A percentile compares a stretch with the other conserved stretches of the same genome.
Conservation (phyloP, 2,113 vertebrate species). For the Atherinomorus stipes region DNA sequence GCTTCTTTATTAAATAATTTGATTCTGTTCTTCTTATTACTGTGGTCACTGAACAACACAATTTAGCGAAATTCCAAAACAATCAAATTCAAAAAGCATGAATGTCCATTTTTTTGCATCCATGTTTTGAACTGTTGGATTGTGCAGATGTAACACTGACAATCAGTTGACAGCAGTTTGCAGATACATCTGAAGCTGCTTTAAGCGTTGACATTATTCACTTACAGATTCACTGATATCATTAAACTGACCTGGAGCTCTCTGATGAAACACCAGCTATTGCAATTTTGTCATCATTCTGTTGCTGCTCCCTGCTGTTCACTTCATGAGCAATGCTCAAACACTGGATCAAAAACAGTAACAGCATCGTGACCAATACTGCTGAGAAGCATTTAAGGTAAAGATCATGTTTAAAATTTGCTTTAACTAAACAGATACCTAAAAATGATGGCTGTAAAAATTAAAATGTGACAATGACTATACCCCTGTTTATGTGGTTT, state of each 20-base stretch:
- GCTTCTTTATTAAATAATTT: background rate
- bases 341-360: conserved; percentile 3
- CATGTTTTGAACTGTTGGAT: background rate
- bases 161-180: conserved; percentile 5
- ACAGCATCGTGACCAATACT: background rate
- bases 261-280: conserved; percentile 13
- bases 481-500: too few relatives aligned
- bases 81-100: conserved; percentile 2
- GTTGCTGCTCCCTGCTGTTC: conserved; percentile 55
- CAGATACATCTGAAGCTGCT: background rate
- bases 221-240: conserved; percentile 9
- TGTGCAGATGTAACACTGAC: background rate
- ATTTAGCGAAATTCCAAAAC: background rate
- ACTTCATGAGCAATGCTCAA: conserved; percentile 14
- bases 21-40: background rate
- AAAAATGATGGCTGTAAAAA: too few relatives aligned
- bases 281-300: conserved; percentile 28
- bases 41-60: background rate
- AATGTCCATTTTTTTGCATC: conserved; percentile 3
- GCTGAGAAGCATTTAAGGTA: background rate
- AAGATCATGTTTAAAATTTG: background rate
- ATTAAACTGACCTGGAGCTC: background rate
- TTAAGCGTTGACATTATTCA: too few relatives aligned
- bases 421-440: too few relatives aligned
- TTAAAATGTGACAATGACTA: too few relatives aligned